Conservation (phyloP, 1,140 invertebrate genomes). For the Drosophila nikananu region DNA sequence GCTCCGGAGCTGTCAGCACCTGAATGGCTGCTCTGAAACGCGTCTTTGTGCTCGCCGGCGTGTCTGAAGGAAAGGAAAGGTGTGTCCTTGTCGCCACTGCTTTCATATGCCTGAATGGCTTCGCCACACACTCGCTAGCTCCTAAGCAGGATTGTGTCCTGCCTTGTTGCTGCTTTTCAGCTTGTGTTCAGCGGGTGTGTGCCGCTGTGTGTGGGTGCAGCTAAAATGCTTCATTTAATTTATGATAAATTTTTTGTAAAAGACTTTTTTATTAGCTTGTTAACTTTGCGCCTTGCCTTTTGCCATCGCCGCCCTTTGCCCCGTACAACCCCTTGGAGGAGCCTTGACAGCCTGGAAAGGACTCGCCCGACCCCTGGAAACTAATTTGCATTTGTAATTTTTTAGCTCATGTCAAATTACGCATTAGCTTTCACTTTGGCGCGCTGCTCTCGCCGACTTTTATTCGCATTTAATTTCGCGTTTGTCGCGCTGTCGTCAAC, state of each 20-base stretch:
- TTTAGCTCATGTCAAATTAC: slow-evolving; percentile 79
- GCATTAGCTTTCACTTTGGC: slow-evolving; percentile 75
- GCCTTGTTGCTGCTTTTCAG: slow-evolving; percentile 22
- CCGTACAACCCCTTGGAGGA: slow-evolving; percentile 20
- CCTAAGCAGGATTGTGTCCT: slow-evolving; percentile 34
- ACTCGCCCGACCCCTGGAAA: slow-evolving; percentile 35
- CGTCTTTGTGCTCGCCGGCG: slow-evolving; percentile 37
- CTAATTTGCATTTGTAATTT: slow-evolving; percentile 84
- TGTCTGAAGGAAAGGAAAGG: slow-evolving; percentile 41
- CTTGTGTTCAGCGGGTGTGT: slow-evolving; percentile 8
- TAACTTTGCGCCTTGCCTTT: slow-evolving; percentile 65
- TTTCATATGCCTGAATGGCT: slow-evolving; percentile 42
- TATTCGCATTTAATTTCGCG: slow-evolving; percentile 76
- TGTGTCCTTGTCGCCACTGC: slow-evolving; percentile 62
- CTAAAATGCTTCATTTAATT: slow-evolving; percentile 82
- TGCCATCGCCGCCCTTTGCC: slow-evolving; percentile 33
- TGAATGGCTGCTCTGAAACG: slow-evolving; percentile 68
- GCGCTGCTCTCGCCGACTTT: slow-evolving; percentile 67
- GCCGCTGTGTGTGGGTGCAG: slow-evolving; percentile 44
- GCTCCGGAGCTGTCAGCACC: slow-evolving; percentile 57
- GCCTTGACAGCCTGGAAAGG: slow-evolving; percentile 5
- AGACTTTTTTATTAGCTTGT: slow-evolving; percentile 82
- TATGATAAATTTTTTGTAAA: slow-evolving; percentile 78
- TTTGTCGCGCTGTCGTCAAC: slow-evolving; percentile 73
- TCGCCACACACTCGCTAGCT: slow-evolving; percentile 23